Percentiles rank a stretch among this genome's conserved stretches.
phyloP scores from a whole-genome alignment of 2,113 vertebrate genomes.

The Romanogobio albipinnatus region DNA sequence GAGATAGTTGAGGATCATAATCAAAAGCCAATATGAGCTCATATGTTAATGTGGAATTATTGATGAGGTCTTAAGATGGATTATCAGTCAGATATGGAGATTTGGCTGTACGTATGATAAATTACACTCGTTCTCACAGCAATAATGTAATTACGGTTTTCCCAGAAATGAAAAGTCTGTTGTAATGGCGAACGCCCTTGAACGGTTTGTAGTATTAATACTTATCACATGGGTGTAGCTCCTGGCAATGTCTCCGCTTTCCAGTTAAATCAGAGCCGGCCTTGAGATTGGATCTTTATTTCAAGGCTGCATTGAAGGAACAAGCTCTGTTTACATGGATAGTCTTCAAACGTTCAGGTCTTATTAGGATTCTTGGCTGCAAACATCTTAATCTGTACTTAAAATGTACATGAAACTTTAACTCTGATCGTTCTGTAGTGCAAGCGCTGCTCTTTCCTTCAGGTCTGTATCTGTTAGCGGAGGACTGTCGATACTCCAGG shows the following conservation, averaged over 20 bases:
- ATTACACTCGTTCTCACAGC: neutral
- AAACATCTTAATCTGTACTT: neutral
- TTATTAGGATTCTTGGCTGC: neutral
- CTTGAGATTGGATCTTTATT: neutral
- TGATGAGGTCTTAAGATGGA: constrained; percentile 10
- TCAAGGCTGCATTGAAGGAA: neutral
- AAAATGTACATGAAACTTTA: neutral
- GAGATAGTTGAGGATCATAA: neutral
- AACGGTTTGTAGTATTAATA: neutral
- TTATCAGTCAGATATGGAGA: constrained; percentile 25
- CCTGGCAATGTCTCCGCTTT: neutral
- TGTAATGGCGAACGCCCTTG: neutral
- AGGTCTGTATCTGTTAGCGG: neutral
- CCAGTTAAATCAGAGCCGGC: neutral
- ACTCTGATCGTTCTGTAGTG: neutral
- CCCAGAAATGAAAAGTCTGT: neutral
- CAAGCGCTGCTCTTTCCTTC: neutral
- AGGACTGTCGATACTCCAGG: neutral
- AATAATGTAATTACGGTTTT: neutral
- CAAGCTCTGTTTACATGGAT: neutral
- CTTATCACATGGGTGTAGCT: neutral
- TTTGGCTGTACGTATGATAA: neutral
- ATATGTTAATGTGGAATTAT: constrained; percentile 37
- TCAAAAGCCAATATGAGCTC: constrained; percentile 12
- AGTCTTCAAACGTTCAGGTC: neutral